A percentile compares a stretch with the other conserved stretches of the same genome.
Conservation (phyloP, 2,113 vertebrate genomes). For the Syngnathoides biaculeatus region DNA sequence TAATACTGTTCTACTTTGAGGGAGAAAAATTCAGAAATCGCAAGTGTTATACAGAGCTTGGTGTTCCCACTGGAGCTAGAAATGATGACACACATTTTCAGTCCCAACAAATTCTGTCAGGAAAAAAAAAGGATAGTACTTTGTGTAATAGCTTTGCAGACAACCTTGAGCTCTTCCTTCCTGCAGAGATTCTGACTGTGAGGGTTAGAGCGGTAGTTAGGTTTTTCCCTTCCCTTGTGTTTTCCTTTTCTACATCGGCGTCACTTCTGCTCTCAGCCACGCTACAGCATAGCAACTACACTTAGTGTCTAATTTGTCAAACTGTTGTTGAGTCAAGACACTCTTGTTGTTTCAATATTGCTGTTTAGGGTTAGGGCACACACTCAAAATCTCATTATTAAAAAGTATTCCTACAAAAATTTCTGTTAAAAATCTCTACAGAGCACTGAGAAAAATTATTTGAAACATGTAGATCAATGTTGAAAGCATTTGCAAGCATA, state of each 20-base stretch:
- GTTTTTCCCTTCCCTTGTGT: background rate
- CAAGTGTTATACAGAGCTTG: background rate
- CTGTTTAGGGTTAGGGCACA: background rate
- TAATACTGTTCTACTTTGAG: background rate
- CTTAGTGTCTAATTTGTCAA: background rate
- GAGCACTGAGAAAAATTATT: too few species aligned
- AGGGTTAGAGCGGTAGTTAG: background rate
- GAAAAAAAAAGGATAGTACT: background rate
- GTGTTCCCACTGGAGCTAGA: background rate
- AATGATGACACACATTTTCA: background rate
- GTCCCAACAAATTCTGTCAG: background rate
- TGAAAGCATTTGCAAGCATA: too few species aligned
- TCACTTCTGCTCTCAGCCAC: background rate
- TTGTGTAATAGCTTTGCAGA: constrained; percentile 2
- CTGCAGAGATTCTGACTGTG: background rate
- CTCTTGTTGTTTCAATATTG: background rate
- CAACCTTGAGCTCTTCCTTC: constrained; percentile 1
- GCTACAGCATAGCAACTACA: background rate
- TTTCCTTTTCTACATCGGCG: background rate
- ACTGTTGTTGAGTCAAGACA: background rate
- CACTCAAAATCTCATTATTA: background rate
- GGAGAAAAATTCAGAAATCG: background rate
- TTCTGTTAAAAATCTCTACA: background rate
- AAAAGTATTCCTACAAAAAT: background rate
- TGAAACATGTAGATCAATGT: too few species aligned